phyloP scores from a whole-genome alignment of 2,113 vertebrate genomes.

The Carassius auratus region DNA sequence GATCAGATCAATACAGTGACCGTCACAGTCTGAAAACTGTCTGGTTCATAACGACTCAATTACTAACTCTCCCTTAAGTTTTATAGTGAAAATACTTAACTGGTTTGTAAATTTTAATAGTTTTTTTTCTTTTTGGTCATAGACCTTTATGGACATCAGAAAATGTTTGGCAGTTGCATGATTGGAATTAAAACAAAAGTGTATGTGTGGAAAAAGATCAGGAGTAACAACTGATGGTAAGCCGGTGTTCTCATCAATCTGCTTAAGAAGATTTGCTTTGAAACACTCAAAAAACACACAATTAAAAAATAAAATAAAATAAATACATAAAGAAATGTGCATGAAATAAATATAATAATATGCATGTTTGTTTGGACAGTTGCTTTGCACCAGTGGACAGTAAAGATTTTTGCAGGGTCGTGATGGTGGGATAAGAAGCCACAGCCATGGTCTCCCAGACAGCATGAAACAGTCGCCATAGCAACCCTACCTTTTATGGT shows the following conservation, averaged over 20 bases:
- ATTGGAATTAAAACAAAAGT: background rate
- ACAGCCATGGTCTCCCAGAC: background rate
- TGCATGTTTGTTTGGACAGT: conserved; percentile 9
- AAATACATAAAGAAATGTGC: background rate
- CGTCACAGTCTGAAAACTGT: conserved; percentile 1
- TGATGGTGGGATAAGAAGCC: background rate
- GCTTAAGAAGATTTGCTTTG: background rate
- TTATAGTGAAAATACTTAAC: background rate
- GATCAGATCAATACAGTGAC: conserved; percentile 3
- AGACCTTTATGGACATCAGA: background rate
- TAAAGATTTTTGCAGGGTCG: background rate
- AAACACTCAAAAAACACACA: background rate
- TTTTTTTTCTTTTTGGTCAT: background rate
- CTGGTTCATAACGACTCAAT: background rate
- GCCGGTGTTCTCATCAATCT: background rate
- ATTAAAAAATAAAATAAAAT: background rate
- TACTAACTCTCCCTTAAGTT: background rate
- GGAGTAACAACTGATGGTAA: background rate
- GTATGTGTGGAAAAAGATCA: background rate
- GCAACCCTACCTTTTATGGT: conserved; percentile 55
- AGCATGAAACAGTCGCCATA: conserved; percentile 51
- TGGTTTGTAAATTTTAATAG: conserved; percentile 2
- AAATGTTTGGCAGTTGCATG: background rate
- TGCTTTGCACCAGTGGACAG: background rate
- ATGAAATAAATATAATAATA: background rate